Evolutionary conservation across 2,797 vertebrate genomes (phyloP).

Genomic region (Bradypus variegatus): DNA sequence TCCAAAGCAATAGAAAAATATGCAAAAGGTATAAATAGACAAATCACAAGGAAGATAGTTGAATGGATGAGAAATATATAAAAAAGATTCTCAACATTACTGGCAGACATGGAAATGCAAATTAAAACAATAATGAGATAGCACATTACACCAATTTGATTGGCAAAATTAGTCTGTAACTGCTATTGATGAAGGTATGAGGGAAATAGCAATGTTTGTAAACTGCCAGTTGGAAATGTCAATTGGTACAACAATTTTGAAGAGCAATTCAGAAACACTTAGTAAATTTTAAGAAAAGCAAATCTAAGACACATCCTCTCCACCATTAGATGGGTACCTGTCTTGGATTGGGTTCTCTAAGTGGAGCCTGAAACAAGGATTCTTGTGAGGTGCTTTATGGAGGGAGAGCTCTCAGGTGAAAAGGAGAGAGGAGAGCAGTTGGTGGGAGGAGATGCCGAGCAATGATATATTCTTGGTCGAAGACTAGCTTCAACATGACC

Average conservation of each 20-base stretch:
- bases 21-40: neutral
- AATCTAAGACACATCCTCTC: neutral
- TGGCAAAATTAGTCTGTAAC: neutral
- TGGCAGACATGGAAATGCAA: neutral
- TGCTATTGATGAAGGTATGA: neutral
- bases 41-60: neutral
- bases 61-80: neutral
- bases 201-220: neutral
- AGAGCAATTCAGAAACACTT: slow-evolving; percentile 23
- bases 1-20: neutral
- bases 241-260: neutral
- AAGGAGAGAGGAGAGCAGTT: neutral
- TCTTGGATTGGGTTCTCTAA: neutral
- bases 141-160: neutral
- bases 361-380: neutral
- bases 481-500: neutral
- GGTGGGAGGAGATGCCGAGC: neutral
- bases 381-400: neutral
- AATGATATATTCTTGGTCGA: neutral
- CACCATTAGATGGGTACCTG: too few species aligned
- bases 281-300: neutral
- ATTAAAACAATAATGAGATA: neutral
- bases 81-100: neutral
- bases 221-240: neutral
- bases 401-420: neutral